Percentiles rank a stretch among this genome's conserved stretches.
These are phyloP conservation scores for Sebastes matsubarae DNA, from an alignment of 2,797 vertebrate species.

Conservation along the genomic window DNA sequence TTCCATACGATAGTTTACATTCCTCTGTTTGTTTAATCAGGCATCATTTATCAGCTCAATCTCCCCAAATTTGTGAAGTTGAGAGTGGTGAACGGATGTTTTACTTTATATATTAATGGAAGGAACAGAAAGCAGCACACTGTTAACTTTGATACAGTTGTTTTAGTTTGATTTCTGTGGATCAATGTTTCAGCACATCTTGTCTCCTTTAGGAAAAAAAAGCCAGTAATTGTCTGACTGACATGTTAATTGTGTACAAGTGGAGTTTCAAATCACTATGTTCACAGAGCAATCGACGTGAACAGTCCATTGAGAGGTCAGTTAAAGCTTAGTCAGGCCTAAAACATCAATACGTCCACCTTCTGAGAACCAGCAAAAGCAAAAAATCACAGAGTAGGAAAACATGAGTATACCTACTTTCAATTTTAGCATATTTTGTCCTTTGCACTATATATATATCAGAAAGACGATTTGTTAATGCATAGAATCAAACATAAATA, in stretches of 20 bases:
- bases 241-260: background rate
- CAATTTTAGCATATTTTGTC: background rate
- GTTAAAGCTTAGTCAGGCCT: background rate
- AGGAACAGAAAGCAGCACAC: background rate
- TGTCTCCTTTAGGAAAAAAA: background rate
- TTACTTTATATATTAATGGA: background rate
- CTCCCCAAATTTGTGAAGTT: background rate
- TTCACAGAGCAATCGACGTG: background rate
- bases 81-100: background rate
- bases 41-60: constrained; percentile 11
- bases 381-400: background rate
- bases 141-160: background rate
- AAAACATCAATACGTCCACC: background rate
- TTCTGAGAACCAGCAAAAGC: background rate
- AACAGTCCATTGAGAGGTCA: background rate
- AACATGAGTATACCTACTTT: background rate
- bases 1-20: background rate
- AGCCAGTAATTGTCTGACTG: background rate
- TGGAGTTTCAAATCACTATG: background rate
- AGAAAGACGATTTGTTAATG: background rate
- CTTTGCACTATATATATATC: background rate
- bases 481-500: background rate
- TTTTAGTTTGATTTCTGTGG: background rate
- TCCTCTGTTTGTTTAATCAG: constrained; percentile 26
- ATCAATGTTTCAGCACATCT: background rate